Evolutionary conservation across 35 echinoderm and acorn worm genomes (phyloP).

Genomic region (Amphiura filiformis): DNA sequence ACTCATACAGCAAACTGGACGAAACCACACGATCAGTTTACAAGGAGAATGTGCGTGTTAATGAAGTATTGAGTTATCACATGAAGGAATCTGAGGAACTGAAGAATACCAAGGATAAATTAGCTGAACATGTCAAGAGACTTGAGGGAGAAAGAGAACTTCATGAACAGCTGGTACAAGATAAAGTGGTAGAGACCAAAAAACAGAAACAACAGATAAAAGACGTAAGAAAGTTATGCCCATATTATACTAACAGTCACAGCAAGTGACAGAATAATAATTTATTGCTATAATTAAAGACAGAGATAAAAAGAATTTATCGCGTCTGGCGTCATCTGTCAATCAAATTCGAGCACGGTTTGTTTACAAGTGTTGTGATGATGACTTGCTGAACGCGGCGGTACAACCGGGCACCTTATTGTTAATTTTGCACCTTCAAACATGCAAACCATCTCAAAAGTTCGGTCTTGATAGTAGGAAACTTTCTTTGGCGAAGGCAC

Average conservation of each 20-base stretch:
- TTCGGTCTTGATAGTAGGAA: too few relatives aligned
- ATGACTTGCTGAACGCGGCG: too few relatives aligned
- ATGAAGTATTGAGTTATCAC: constrained; percentile 91
- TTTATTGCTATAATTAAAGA: too few relatives aligned
- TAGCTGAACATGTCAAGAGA: constrained; percentile 66
- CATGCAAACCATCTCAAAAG: too few relatives aligned
- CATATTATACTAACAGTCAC: neutral
- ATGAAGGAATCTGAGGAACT: constrained; percentile 92
- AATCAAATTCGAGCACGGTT: too few relatives aligned
- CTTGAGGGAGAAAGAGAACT: constrained; percentile 84
- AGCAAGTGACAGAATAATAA: neutral
- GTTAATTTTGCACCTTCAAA: too few relatives aligned
- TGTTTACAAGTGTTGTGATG: too few relatives aligned
- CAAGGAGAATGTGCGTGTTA: constrained; percentile 95
- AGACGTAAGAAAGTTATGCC: constrained; percentile 42
- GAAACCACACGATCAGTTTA: constrained; percentile 97
- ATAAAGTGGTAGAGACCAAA: constrained; percentile 76
- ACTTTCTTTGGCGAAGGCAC: too few relatives aligned
- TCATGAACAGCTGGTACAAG: constrained; percentile 85
- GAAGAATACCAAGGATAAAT: constrained; percentile 62
- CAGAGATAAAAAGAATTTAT: too few relatives aligned
- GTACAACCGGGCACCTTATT: too few relatives aligned
- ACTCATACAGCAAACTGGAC: constrained; percentile 72
- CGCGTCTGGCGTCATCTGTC: too few relatives aligned
- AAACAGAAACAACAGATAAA: constrained; percentile 89